Evolutionary conservation across 2,888 invertebrate genomes (phyloP).

Genomic region (Thera britannica): DNA sequence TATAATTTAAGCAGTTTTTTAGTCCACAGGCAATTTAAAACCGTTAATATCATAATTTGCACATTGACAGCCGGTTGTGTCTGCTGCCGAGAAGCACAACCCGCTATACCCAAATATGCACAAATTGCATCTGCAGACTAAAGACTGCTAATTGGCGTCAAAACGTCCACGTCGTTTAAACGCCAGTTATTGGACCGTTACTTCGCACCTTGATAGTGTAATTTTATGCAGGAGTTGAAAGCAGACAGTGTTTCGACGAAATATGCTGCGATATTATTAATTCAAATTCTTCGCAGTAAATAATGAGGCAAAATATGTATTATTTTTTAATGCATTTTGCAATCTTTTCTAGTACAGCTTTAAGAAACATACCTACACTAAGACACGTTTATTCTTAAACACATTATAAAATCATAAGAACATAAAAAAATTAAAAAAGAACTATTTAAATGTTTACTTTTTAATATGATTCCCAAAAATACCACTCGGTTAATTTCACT

Average conservation of each 20-base stretch:
- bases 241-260: conserved; percentile 12
- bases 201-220: conserved; percentile 29
- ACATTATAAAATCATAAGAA: no score
- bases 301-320: background rate
- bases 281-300: background rate
- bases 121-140: conserved; percentile 30
- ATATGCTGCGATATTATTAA: conserved; percentile 12
- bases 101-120: conserved; percentile 30
- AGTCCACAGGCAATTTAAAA: no score
- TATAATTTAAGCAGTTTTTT: no score
- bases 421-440: no score
- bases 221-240: conserved; percentile 32
- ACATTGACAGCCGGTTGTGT: background rate
- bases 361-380: no score
- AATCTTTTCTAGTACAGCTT: no score
- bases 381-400: no score
- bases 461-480: no score
- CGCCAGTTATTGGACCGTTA: conserved; percentile 26
- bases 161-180: conserved; percentile 22
- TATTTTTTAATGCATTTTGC: no score
- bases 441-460: no score
- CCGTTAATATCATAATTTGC: no score
- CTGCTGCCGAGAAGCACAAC: conserved; percentile 19
- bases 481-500: background rate
- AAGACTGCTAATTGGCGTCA: conserved; percentile 34